Percentiles rank a stretch among this genome's conserved stretches.
Conservation (phyloP, 2,888 invertebrate genomes). For the Zhuqinia jingwanae region DNA sequence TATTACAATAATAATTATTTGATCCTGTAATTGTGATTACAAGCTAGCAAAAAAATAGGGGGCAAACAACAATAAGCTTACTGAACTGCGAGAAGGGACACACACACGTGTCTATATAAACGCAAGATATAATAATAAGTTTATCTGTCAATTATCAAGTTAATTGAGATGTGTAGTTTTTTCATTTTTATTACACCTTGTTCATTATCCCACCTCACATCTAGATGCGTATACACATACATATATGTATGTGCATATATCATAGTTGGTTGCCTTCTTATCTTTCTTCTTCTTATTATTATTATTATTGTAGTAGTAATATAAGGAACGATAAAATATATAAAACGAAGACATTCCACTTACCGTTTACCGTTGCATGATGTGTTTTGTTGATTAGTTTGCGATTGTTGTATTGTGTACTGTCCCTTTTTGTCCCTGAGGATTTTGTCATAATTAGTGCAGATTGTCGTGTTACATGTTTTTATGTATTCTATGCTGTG, state of each 20-base stretch:
- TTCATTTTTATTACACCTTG: slow-evolving; percentile 51
- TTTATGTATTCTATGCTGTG: too few species aligned
- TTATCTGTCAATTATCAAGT: slow-evolving; percentile 34
- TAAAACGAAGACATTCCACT: too few species aligned
- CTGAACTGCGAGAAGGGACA: background rate
- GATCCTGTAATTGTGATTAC: slow-evolving; percentile 21
- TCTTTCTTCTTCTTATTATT: too few species aligned
- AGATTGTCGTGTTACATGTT: slow-evolving; percentile 48
- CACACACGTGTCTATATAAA: too few species aligned
- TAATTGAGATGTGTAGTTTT: slow-evolving; percentile 64
- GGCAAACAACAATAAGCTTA: too few species aligned
- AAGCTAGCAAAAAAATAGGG: too few species aligned
- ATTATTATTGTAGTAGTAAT: too few species aligned
- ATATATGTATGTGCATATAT: background rate
- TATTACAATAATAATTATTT: too few species aligned
- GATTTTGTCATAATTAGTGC: slow-evolving; percentile 66
- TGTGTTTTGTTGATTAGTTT: background rate
- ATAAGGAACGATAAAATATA: too few species aligned
- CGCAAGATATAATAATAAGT: slow-evolving; percentile 2
- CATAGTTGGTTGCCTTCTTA: too few species aligned
- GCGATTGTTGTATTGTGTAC: background rate
- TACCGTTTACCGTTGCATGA: background rate
- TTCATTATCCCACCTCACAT: slow-evolving; percentile 6
- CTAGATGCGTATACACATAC: too few species aligned
- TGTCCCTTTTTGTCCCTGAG: background rate